Base-by-base conservation (phyloP, 2,797 vertebrate species). In the Moxostoma hubbsi region DNA sequence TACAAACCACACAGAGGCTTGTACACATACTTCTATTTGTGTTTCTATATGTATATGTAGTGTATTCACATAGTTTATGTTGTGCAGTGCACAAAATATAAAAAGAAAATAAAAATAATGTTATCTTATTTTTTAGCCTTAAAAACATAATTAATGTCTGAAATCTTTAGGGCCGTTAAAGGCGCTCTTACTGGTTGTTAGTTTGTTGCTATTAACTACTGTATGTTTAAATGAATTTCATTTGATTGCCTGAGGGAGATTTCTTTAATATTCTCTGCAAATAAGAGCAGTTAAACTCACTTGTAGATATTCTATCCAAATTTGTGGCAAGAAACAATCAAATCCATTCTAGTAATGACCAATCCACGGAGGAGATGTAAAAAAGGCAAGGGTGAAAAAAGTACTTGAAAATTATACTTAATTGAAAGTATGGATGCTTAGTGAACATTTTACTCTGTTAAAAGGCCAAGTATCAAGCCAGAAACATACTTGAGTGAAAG, bases 191-290 rank as follows among this genome's bases (percentile, higher is more conserved):
- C 45, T 55, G 68, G 54, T 66, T 71, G 74, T 61, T 82, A 82
- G 73, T 80, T 77, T 82, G 76, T 82, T 82, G 66, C 61, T 81
- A 78, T 85, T 77, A 81, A 77, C 76, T 82, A 24, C 24, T 24
- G 24, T 24, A 18, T 73, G 55, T 77, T 75, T 73, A 85, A 85
- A 85, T 84, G 57, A 79, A 81, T 73, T 76, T 85, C 54, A 63
- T 83, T 77, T 83, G 69, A 83, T 68, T 63, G 82, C 75, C 82
- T 81, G 57, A 65, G 62, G 75, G 63, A 70, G 58, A 75, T 66
- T 84, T 76, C 50, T 85, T 66, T 83, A 81, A 82, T 82, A 84
- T 81, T 68, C 58, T 5, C 68, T 65, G 73, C 74, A 70, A 70
- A 82, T 81, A 82, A 82, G 75, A 77, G 65, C 70, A 79, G 79